Evolutionary conservation across 2,888 invertebrate species (phyloP).

Genomic region (Tetrapedia diversipes): DNA sequence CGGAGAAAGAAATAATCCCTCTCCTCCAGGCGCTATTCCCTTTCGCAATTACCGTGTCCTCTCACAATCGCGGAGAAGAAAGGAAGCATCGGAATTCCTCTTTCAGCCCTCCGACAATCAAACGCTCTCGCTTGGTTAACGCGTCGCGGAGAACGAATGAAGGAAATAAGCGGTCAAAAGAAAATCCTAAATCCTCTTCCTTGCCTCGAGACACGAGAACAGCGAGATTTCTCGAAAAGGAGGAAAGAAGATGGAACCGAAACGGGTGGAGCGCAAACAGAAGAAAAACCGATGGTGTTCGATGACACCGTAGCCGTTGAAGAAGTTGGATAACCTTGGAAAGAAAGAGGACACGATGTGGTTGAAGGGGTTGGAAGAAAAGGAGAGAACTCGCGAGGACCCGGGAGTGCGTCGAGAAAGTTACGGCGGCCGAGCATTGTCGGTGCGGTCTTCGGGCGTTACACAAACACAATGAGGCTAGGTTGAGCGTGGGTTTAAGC

Average conservation of each 20-base stretch:
- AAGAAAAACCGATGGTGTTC: conserved; percentile 31
- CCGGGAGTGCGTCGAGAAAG: conserved; percentile 57
- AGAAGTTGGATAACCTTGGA: background rate
- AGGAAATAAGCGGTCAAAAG: conserved; percentile 6
- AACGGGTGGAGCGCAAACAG: conserved; percentile 41
- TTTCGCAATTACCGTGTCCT: conserved; percentile 10
- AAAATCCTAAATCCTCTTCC: conserved; percentile 11
- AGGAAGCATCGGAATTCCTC: conserved; percentile 17
- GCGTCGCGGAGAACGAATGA: background rate
- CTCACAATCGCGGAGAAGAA: background rate
- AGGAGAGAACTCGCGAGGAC: conserved; percentile 41
- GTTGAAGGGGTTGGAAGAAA: conserved; percentile 30
- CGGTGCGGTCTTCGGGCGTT: conserved; percentile 73
- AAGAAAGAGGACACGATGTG: conserved; percentile 12
- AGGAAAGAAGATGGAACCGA: conserved; percentile 11
- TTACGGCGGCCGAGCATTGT: conserved; percentile 72
- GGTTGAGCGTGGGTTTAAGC: conserved; percentile 75
- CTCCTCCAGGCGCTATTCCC: background rate
- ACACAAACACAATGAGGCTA: conserved; percentile 75
- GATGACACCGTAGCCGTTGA: background rate
- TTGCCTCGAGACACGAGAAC: conserved; percentile 1
- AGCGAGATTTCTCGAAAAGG: conserved; percentile 1
- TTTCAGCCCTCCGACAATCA: conserved; percentile 24
- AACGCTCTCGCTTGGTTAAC: conserved; percentile 29
- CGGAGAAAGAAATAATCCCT: background rate